phyloP scores from a whole-genome alignment of 2,797 vertebrate species.

The Syngnathus rostellatus region DNA sequence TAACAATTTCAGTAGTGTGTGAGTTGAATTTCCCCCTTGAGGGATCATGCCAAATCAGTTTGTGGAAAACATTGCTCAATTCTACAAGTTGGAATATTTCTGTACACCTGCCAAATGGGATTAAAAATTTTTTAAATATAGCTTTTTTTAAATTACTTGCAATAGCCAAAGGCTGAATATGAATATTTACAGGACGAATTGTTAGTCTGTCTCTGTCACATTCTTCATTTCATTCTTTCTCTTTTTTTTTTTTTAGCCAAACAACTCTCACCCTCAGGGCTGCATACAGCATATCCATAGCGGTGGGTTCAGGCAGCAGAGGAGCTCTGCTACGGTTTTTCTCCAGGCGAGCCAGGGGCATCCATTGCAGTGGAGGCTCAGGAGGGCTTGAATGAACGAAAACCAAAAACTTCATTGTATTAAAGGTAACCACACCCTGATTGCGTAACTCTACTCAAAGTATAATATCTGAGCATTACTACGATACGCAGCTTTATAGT shows the following conservation, averaged over 20 bases:
- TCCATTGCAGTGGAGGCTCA: conserved; percentile 66
- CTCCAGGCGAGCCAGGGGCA: conserved; percentile 59
- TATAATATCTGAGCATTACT: too few species aligned
- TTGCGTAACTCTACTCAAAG: neutral
- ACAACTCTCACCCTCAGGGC: conserved; percentile 58
- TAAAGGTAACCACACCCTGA: too few species aligned
- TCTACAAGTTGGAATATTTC: neutral
- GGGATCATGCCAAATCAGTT: neutral
- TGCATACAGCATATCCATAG: conserved; percentile 66
- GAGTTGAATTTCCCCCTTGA: too few species aligned
- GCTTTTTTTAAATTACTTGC: neutral
- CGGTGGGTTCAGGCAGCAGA: conserved; percentile 65
- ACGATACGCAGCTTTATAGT: too few species aligned
- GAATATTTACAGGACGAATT: neutral
- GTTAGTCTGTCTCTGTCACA: neutral
- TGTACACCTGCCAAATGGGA: neutral
- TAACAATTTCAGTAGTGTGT: too few species aligned
- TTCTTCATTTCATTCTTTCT: too few species aligned
- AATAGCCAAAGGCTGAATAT: neutral
- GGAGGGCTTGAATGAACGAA: conserved; percentile 30
- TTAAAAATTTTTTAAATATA: too few species aligned
- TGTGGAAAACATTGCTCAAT: neutral
- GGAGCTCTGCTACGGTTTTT: conserved; percentile 62
- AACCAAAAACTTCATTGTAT: neutral
- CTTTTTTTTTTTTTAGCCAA: conserved; percentile 10